A percentile compares a stretch with the other conserved stretches of the same genome.
These are phyloP conservation scores for Aethes cnicana DNA, from an alignment of 2,888 invertebrate genomes.

Conservation along the genomic window DNA sequence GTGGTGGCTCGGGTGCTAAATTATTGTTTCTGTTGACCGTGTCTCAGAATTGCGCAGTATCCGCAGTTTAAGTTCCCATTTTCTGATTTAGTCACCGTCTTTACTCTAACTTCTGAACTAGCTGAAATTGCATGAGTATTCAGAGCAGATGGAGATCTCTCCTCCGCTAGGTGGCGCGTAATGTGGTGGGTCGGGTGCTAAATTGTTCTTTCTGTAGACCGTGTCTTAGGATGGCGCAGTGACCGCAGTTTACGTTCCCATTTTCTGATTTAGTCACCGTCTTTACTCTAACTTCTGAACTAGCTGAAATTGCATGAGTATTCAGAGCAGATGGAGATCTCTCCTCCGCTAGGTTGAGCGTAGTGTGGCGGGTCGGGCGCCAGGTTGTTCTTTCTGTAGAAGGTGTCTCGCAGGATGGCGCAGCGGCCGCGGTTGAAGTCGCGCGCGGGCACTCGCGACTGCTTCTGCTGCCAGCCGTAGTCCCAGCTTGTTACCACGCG, in stretches of 20 bases:
- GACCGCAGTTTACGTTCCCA: slow-evolving; percentile 73
- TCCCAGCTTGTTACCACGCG: slow-evolving; percentile 76
- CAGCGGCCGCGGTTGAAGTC: slow-evolving; percentile 74
- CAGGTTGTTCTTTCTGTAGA: slow-evolving; percentile 81
- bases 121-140: slow-evolving; percentile 58
- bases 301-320: slow-evolving; percentile 58
- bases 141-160: slow-evolving; percentile 64
- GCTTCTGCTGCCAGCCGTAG: slow-evolving; percentile 84
- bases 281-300: background rate
- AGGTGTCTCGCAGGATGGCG: slow-evolving; percentile 77
- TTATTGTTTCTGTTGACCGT: slow-evolving; percentile 83
- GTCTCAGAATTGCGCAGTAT: slow-evolving; percentile 56
- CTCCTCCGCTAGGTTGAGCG: slow-evolving; percentile 68
- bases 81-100: no score
- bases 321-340: slow-evolving; percentile 65
- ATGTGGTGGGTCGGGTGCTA: slow-evolving; percentile 80
- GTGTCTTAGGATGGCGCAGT: slow-evolving; percentile 77
- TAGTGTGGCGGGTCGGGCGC: slow-evolving; percentile 81
- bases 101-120: slow-evolving; percentile 28
- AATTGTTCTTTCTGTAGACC: slow-evolving; percentile 81
- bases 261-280: no score
- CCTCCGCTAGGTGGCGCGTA: slow-evolving; percentile 75
- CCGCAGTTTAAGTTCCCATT: no score
- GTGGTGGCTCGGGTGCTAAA: slow-evolving; percentile 77
- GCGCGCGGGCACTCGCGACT: slow-evolving; percentile 50